phyloP scores from a whole-genome alignment of 2,113 vertebrate species.

The Xyrauchen texanus region DNA sequence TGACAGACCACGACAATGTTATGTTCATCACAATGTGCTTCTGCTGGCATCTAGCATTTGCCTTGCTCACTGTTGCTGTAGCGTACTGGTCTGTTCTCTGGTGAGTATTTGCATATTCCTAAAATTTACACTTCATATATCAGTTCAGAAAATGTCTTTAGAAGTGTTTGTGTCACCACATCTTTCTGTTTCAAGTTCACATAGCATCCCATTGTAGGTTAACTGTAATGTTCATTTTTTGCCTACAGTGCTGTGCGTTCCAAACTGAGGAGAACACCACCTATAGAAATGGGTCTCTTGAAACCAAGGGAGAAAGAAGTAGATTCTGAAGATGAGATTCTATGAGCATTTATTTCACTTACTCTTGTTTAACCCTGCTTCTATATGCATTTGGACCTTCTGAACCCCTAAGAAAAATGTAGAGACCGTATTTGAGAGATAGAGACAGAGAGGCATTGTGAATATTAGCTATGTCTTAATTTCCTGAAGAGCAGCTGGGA shows the following conservation, averaged over 20 bases:
- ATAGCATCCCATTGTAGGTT: background rate
- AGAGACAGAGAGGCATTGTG: background rate
- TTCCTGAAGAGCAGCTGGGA: background rate
- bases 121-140: background rate
- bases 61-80: conserved; percentile 75
- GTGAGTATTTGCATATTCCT: conserved; percentile 72
- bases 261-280: conserved; percentile 78
- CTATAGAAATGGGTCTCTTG: conserved; percentile 89
- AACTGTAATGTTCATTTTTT: conserved; percentile 17
- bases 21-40: conserved; percentile 91
- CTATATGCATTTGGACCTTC: background rate
- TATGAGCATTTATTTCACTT: conserved; percentile 59
- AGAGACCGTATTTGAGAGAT: background rate
- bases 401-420: background rate
- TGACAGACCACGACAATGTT: conserved; percentile 80
- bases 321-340: conserved; percentile 91
- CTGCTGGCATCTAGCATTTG: conserved; percentile 89
- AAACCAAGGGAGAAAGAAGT: conserved; percentile 82
- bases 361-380: background rate
- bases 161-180: too few species aligned
- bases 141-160: too few species aligned
- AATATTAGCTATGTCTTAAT: background rate
- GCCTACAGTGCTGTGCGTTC: conserved; percentile 79
- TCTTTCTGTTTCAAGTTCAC: too few species aligned
- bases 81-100: conserved; percentile 82